A percentile compares a stretch with the other conserved stretches of the same genome.
Conservation (phyloP, 2,113 vertebrate genomes). For the Eurystomus gularis region DNA sequence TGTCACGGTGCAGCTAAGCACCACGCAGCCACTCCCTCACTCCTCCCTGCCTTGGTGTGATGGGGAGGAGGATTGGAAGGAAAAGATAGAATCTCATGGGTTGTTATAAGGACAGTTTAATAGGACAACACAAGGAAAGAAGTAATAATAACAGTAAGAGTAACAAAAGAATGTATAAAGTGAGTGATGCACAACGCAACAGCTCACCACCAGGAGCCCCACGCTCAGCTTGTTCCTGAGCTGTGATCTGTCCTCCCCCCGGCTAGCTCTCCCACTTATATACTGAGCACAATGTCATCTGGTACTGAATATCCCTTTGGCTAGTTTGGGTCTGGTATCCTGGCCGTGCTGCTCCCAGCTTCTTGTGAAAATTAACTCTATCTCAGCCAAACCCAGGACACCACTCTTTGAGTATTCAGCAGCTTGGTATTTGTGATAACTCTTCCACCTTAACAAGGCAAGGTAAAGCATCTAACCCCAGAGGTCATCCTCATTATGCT, state of each 20-base stretch:
- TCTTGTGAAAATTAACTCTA: background rate
- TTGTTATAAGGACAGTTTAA: background rate
- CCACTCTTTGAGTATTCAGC: background rate
- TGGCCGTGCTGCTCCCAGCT: background rate
- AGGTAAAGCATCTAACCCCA: background rate
- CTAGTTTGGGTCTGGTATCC: background rate
- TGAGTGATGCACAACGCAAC: background rate
- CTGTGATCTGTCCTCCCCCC: background rate
- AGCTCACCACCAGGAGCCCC: background rate
- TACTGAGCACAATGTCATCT: background rate
- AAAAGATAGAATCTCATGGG: background rate
- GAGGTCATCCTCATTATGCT: background rate
- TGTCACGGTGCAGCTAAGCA: background rate
- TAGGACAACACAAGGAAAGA: background rate
- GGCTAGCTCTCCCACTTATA: background rate
- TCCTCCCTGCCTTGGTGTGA: background rate
- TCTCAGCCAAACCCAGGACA: background rate
- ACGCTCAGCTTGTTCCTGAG: background rate
- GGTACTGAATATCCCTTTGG: background rate
- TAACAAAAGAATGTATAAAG: background rate
- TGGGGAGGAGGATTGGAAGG: background rate
- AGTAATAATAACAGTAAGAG: background rate
- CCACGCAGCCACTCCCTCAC: background rate
- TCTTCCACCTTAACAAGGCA: background rate
- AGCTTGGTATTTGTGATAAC: background rate